Evolutionary conservation across 2,797 vertebrate species (phyloP).

Genomic region (Bradypodion ventrale): DNA sequence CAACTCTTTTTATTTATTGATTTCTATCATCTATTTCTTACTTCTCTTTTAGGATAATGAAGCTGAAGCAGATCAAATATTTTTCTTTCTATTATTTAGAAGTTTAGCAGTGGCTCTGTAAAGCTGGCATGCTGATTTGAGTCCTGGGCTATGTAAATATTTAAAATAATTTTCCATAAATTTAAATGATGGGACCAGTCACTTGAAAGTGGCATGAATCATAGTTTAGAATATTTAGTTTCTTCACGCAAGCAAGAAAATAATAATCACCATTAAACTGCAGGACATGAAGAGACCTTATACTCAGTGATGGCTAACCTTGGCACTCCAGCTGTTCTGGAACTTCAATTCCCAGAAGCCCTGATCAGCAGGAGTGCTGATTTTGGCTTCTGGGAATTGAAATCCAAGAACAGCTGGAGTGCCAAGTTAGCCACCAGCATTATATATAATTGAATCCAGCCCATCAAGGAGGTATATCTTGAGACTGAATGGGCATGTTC

Average conservation of each 20-base stretch:
- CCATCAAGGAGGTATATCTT: too few relatives aligned
- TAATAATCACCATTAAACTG: too few relatives aligned
- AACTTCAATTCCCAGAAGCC: too few relatives aligned
- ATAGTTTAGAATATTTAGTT: background rate
- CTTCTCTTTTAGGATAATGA: background rate
- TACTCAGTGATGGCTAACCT: too few relatives aligned
- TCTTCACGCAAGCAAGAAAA: background rate
- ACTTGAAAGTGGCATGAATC: background rate
- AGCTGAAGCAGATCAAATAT: background rate
- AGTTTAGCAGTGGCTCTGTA: background rate
- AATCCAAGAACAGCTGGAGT: too few relatives aligned
- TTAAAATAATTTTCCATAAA: background rate
- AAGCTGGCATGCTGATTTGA: background rate
- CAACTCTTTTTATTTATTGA: background rate
- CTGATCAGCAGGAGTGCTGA: too few relatives aligned
- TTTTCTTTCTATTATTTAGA: slow-evolving; percentile 9
- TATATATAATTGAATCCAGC: too few relatives aligned
- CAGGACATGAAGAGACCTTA: too few relatives aligned
- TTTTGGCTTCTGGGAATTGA: too few relatives aligned
- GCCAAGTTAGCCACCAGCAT: too few relatives aligned
- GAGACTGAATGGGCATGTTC: too few relatives aligned
- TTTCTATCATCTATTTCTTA: background rate
- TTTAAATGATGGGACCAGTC: background rate
- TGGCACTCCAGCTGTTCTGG: too few relatives aligned
- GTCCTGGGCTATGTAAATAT: background rate